Evolutionary conservation across 2,113 vertebrate species (phyloP).

Genomic region (Serilophus lunatus): DNA sequence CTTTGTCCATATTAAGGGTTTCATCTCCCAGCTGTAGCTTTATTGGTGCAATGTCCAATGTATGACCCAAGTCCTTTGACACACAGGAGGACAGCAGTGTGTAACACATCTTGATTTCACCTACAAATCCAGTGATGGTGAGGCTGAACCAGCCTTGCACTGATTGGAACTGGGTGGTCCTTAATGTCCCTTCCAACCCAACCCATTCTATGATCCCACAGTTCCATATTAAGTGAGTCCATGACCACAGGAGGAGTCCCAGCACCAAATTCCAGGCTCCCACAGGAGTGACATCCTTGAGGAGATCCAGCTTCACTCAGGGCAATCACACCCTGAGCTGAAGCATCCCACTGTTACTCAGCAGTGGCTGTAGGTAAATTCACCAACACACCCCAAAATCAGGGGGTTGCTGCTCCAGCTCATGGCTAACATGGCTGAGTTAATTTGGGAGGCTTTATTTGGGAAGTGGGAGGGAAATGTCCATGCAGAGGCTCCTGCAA

Average conservation of each 20-base stretch:
- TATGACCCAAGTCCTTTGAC: neutral
- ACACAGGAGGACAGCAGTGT: neutral
- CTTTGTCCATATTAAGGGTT: neutral
- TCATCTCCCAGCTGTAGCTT: neutral
- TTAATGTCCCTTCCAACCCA: neutral
- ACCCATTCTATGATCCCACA: neutral
- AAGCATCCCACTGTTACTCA: neutral
- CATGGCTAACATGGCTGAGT: neutral
- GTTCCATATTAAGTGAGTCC: neutral
- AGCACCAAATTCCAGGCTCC: rapidly evolving
- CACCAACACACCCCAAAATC: neutral
- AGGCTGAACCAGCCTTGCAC: neutral
- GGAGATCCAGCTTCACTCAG: neutral
- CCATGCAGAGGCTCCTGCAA: neutral
- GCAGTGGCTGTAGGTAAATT: neutral
- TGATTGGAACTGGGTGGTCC: neutral
- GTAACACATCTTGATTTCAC: neutral
- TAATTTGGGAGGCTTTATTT: neutral
- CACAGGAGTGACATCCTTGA: neutral
- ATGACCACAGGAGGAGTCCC: rapidly evolving
- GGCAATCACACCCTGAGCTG: rapidly evolving
- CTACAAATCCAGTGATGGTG: rapidly evolving
- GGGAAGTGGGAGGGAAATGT: neutral
- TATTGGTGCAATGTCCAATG: neutral
- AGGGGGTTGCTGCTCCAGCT: neutral